Percentiles rank a stretch among this genome's conserved stretches.
Conservation (phyloP, 2,888 invertebrate genomes). For the Acrobasis suavella region DNA sequence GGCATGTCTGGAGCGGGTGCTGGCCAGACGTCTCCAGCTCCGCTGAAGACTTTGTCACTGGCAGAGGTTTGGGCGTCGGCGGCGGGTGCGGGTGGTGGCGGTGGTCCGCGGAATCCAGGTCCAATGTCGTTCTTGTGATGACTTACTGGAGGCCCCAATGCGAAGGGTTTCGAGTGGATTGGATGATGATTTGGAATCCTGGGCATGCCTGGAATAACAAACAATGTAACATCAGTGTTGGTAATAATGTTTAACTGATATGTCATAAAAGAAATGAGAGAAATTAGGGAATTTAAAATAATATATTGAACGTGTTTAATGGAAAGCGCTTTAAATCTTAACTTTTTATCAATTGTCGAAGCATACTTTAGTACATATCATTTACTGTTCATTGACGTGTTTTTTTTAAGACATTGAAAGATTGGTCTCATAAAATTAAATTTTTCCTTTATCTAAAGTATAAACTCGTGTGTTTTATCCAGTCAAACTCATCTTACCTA, state of each 20-base stretch:
- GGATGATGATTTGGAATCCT: conserved; percentile 78
- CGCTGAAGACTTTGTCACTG: conserved; percentile 83
- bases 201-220: conserved; percentile 64
- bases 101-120: conserved; percentile 88
- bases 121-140: conserved; percentile 78
- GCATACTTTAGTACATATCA: too few relatives aligned
- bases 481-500: conserved; percentile 51
- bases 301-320: too few relatives aligned
- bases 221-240: conserved; percentile 11
- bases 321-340: too few relatives aligned
- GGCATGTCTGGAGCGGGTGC: conserved; percentile 95
- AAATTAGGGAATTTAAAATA: too few relatives aligned
- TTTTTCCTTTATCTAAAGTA: too few relatives aligned
- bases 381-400: too few relatives aligned
- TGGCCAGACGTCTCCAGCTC: conserved; percentile 91
- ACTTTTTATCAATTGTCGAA: too few relatives aligned
- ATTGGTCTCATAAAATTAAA: too few relatives aligned
- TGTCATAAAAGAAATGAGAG: too few relatives aligned
- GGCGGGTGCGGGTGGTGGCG: conserved; percentile 73
- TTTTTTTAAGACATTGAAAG: too few relatives aligned
- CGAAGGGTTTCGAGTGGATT: conserved; percentile 73
- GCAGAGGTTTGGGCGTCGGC: conserved; percentile 81
- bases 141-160: conserved; percentile 70
- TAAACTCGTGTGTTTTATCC: neutral
- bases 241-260: too few relatives aligned